Evolutionary conservation across 2,113 vertebrate species (phyloP), one percentile per base, ranked within the genome.

Genomic region (Acinonyx jubatus): DNA sequence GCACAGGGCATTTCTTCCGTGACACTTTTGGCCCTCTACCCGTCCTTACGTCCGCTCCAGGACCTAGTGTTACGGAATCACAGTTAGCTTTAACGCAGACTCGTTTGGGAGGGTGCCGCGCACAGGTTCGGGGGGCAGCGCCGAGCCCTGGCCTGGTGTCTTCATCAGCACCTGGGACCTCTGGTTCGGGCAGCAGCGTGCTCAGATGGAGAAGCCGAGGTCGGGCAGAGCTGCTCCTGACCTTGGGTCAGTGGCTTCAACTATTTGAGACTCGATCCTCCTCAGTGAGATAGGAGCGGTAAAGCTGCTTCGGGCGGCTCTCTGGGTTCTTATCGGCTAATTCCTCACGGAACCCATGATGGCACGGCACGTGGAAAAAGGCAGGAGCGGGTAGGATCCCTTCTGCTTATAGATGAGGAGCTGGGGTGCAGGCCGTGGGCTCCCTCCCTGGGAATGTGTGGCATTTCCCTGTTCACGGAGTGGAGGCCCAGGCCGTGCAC

Each of bases 11-110:
- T 8, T 55, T 68, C 85, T 45, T 69, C 25, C 7, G 4, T 48
- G 45, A 1, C 61, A 1, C 89, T 3, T 10, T 36, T 4, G 27
- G 16, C 45, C 87, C 97, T 91, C 1, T 73, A 94, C 96, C 96
- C 96, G 55, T 97, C 97, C 94, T 13, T 89, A 19, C 18, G 12
- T n/a, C 84, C 84, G 82, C n/a, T 97, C 91, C 96, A 94, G 98
- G 98, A 98, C 98, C 69, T 96, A 25, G 19, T 71, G 61, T 82
- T 82, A 89, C 0, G 16, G 68, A 45, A 38, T 83, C 91, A 82
- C 81, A 45, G 52, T 63, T 11, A 18, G 5, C 19, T 33, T 61
- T 14, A 13, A 13, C 1, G 5, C 2, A 29, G 25, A 27, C 45
- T 29, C 14, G 13, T 27, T 29, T 14, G 41, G 68, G 41, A 52